phyloP scores from a whole-genome alignment of 2,888 invertebrate species.

The Brachylomia viminalis region DNA sequence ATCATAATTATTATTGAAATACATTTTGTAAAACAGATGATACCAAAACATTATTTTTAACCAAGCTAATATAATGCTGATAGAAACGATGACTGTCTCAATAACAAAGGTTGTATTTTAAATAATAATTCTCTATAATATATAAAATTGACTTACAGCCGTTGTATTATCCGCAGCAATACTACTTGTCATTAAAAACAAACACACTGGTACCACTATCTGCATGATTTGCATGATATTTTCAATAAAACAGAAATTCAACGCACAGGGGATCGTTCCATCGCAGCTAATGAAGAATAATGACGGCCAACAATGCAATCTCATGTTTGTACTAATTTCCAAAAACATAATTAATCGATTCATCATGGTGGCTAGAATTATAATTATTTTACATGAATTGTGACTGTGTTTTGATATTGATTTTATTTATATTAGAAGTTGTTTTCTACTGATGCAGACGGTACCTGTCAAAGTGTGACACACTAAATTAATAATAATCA shows the following conservation, averaged over 20 bases:
- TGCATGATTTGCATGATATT: constrained; percentile 35
- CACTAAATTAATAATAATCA: too few species aligned
- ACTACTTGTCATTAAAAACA: constrained; percentile 32
- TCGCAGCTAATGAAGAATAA: constrained; percentile 35
- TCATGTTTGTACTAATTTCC: constrained; percentile 56
- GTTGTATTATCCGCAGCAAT: constrained; percentile 24
- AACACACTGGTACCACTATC: constrained; percentile 10
- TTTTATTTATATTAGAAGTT: background rate
- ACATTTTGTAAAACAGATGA: background rate
- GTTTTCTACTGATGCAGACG: too few species aligned
- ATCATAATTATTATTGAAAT: background rate
- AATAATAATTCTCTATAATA: background rate
- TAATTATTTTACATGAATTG: constrained; percentile 27
- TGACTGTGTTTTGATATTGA: background rate
- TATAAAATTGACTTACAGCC: constrained; percentile 39
- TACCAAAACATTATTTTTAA: background rate
- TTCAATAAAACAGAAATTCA: constrained; percentile 3
- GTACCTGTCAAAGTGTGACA: too few species aligned
- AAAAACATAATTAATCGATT: constrained; percentile 65
- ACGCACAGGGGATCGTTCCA: constrained; percentile 25
- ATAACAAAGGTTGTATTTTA: background rate
- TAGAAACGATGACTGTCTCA: background rate
- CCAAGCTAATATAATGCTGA: background rate
- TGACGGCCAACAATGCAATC: constrained; percentile 46
- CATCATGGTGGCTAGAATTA: constrained; percentile 31